Conservation (phyloP, 1,140 invertebrate genomes). For the Zaprionus gabonicus region DNA sequence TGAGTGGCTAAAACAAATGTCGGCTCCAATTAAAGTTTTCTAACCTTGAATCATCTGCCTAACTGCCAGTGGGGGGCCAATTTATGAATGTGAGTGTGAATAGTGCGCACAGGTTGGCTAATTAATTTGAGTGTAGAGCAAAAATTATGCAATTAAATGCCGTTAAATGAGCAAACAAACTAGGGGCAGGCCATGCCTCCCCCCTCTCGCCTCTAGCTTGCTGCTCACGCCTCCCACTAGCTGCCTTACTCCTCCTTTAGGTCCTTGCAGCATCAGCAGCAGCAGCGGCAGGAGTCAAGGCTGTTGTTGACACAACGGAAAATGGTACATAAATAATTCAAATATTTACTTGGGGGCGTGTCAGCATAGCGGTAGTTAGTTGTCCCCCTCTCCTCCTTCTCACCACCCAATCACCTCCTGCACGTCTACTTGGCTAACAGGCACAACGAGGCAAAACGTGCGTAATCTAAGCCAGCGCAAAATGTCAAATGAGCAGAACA, state of each 20-base stretch:
- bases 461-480: constrained; percentile 64
- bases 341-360: constrained; percentile 63
- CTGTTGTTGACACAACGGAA: constrained; percentile 66
- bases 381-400: not conserved
- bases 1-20: constrained; percentile 4
- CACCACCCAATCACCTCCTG: not conserved
- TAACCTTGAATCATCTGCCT: constrained; percentile 1
- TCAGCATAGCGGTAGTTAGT: constrained; percentile 8
- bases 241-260: not conserved
- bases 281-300: not conserved
- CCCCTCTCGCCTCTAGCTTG: not conserved
- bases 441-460: constrained; percentile 65
- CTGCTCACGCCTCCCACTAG: not conserved
- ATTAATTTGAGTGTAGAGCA: constrained; percentile 45
- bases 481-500: constrained; percentile 26
- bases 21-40: constrained; percentile 6
- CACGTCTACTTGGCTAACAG: constrained; percentile 15
- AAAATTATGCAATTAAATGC: constrained; percentile 80
- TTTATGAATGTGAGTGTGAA: not conserved
- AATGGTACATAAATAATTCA: constrained; percentile 78
- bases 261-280: not conserved
- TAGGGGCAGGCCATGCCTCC: constrained; percentile 17
- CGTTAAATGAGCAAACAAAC: constrained; percentile 73
- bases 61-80: not conserved
- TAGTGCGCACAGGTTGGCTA: constrained; percentile 17